These are phyloP conservation scores for Cairina moschata DNA, from an alignment of 2,113 vertebrate genomes.

Conservation along the genomic window DNA sequence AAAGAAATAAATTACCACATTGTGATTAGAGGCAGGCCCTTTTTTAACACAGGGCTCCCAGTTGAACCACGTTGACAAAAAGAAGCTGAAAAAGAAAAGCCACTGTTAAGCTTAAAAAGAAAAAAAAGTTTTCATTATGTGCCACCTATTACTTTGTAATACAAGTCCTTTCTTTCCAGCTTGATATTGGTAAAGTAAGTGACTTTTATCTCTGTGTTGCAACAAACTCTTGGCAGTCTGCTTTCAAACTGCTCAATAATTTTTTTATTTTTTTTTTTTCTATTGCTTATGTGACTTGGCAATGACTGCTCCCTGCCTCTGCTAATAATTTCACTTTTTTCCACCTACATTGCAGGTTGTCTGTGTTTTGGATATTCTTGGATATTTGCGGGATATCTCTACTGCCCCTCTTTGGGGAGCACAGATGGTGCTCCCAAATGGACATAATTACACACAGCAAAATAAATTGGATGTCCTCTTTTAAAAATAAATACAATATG, in stretches of 20 bases:
- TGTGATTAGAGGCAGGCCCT: not conserved
- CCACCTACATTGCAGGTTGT: not conserved
- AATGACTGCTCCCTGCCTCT: not conserved
- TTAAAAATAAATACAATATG: not conserved
- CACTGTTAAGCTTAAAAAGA: not conserved
- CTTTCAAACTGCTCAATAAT: not conserved
- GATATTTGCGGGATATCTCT: not conserved
- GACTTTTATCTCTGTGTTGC: not conserved
- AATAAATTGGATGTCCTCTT: not conserved
- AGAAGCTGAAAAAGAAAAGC: not conserved
- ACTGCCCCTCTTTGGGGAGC: not conserved
- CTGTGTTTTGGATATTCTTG: not conserved
- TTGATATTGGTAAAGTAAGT: not conserved
- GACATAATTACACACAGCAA: fast-evolving
- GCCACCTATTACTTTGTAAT: not conserved
- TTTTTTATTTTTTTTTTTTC: not conserved
- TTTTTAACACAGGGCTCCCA: not conserved
- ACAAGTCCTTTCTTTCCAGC: not conserved
- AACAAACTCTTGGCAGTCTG: not conserved
- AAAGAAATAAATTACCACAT: not conserved
- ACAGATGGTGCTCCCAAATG: not conserved
- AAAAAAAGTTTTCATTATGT: not conserved
- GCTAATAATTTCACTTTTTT: not conserved
- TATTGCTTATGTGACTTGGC: not conserved
- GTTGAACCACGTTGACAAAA: not conserved